phyloP scores from a whole-genome alignment of 1,140 invertebrate species.

The Lethrus apterus region DNA sequence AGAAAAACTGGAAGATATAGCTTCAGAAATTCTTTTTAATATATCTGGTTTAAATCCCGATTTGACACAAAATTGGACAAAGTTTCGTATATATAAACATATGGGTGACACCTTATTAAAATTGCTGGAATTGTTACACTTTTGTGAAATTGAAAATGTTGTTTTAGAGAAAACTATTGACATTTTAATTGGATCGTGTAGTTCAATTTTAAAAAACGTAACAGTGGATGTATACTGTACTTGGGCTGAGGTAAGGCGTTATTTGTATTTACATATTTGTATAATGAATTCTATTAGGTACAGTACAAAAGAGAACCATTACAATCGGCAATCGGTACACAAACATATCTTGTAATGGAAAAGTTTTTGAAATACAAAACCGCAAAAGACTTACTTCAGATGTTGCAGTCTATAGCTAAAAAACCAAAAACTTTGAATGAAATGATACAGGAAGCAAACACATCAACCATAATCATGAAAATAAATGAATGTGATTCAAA shows the following conservation, averaged over 20 bases:
- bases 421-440: slow-evolving; percentile 34
- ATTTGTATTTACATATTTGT: too few relatives aligned
- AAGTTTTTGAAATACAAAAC: slow-evolving; percentile 31
- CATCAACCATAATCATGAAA: slow-evolving; percentile 26
- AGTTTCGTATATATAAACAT: slow-evolving; percentile 24
- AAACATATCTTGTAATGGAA: slow-evolving; percentile 30
- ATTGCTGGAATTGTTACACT: slow-evolving; percentile 29
- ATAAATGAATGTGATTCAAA: slow-evolving; percentile 24
- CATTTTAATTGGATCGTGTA: slow-evolving; percentile 22
- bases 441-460: slow-evolving; percentile 28
- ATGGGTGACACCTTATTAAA: slow-evolving; percentile 29
- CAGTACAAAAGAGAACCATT: slow-evolving; percentile 25
- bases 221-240: slow-evolving; percentile 31
- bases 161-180: slow-evolving; percentile 23
- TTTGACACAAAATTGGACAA: slow-evolving; percentile 21
- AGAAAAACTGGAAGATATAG: slow-evolving; percentile 20
- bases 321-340: slow-evolving; percentile 27
- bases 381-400: slow-evolving; percentile 28
- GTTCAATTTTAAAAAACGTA: slow-evolving; percentile 25
- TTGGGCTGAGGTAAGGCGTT: slow-evolving; percentile 34
- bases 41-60: slow-evolving; percentile 22
- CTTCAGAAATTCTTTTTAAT: slow-evolving; percentile 26
- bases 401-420: slow-evolving; percentile 29
- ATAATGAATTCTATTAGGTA: slow-evolving; percentile 27
- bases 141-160: slow-evolving; percentile 23